phyloP scores from a whole-genome alignment of 2,113 vertebrate species.

The Erpornis zantholeuca region DNA sequence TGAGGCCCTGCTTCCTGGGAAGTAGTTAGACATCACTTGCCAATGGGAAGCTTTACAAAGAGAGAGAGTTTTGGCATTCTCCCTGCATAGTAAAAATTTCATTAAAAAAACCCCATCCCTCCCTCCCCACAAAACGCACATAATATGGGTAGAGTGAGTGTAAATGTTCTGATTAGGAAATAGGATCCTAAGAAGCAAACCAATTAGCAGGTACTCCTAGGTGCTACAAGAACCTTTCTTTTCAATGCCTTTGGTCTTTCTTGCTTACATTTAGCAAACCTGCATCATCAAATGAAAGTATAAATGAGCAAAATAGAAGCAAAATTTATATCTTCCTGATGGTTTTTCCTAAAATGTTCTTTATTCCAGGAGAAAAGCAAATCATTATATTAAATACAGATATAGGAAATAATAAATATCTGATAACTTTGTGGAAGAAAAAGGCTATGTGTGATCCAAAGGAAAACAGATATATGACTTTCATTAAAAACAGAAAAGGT shows the following conservation, averaged over 20 bases:
- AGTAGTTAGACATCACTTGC: not conserved
- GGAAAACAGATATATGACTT: not conserved
- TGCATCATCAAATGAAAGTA: not conserved
- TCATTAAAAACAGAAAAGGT: not conserved
- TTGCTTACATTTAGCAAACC: not conserved
- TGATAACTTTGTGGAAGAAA: not conserved
- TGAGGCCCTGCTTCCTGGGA: not conserved
- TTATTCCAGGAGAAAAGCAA: not conserved
- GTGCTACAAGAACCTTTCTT: not conserved
- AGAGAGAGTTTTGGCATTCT: not conserved
- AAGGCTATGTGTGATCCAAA: not conserved
- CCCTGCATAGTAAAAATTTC: not conserved
- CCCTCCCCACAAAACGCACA: rapidly evolving
- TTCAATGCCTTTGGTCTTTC: not conserved
- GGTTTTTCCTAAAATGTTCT: not conserved
- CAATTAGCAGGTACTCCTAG: not conserved
- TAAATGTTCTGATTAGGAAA: not conserved
- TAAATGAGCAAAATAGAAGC: not conserved
- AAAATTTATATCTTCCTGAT: not conserved
- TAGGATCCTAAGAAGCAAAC: not conserved
- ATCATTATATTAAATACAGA: not conserved
- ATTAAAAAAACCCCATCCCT: not conserved
- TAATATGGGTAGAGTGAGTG: not conserved
- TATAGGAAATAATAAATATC: not conserved
- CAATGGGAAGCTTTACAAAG: not conserved